phyloP scores from a whole-genome alignment of 2,888 invertebrate genomes.

The Abrostola triplasia region DNA sequence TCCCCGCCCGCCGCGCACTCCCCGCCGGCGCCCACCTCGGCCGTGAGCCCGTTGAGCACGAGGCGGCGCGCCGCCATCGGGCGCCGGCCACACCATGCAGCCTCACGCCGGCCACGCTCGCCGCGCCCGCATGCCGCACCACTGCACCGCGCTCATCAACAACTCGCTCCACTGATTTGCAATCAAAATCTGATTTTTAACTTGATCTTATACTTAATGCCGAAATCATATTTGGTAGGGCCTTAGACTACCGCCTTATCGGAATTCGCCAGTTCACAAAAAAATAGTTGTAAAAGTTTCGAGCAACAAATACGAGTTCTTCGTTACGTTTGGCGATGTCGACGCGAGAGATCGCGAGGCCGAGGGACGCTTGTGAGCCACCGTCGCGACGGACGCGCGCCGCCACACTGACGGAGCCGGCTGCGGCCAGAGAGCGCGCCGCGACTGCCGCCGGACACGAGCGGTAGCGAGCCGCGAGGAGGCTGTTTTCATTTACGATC shows the following conservation, averaged over 20 bases:
- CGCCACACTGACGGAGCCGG: conserved; percentile 50
- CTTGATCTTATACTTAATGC: background rate
- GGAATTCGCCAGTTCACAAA: background rate
- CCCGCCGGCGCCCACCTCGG: conserved; percentile 72
- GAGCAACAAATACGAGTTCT: conserved; percentile 28
- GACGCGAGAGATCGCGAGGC: background rate
- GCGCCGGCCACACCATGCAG: conserved; percentile 46
- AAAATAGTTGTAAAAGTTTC: conserved; percentile 44
- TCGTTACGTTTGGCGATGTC: conserved; percentile 10
- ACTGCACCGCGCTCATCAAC: background rate
- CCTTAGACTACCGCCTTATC: background rate
- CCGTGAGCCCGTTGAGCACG: conserved; percentile 83
- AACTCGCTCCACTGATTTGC: background rate
- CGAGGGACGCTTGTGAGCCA: conserved; percentile 1
- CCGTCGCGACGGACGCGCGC: conserved; percentile 49
- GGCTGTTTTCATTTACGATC: background rate
- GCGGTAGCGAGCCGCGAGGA: conserved; percentile 54
- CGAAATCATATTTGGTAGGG: background rate
- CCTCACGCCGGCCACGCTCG: conserved; percentile 1
- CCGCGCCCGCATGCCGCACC: conserved; percentile 6
- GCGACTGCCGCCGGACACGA: conserved; percentile 5
- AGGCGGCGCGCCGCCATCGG: conserved; percentile 74
- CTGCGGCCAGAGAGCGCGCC: conserved; percentile 9
- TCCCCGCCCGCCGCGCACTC: conserved; percentile 41
- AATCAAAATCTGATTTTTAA: background rate